Conservation (phyloP, 37 sponge, comb jelly and placozoan genomes). For the Ephydatia muelleri region DNA sequence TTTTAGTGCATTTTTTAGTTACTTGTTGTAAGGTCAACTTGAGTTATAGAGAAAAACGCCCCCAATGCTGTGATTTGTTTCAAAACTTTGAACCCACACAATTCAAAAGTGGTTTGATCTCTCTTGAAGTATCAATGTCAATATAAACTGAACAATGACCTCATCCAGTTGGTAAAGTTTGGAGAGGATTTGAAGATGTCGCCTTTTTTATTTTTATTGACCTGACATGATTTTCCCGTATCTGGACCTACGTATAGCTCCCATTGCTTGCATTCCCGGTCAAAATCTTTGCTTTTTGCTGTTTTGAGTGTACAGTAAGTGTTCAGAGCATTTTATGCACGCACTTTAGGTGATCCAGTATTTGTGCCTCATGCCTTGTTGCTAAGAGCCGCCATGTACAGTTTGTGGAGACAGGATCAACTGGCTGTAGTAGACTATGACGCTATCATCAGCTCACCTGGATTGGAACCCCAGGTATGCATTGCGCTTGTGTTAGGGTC, state of each 20-base stretch:
- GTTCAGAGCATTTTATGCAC: neutral
- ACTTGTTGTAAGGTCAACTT: too few species aligned
- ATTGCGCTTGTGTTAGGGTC: too few species aligned
- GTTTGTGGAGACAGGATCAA: slow-evolving; percentile 45
- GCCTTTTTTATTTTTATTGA: too few species aligned
- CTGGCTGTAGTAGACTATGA: slow-evolving; percentile 39
- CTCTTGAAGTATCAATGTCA: too few species aligned
- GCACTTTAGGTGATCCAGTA: slow-evolving; percentile 38
- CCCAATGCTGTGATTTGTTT: too few species aligned
- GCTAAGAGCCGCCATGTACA: slow-evolving; percentile 43
- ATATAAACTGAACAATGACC: too few species aligned
- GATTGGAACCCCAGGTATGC: neutral
- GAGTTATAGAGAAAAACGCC: too few species aligned
- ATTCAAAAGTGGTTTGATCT: too few species aligned
- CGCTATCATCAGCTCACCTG: slow-evolving; percentile 21
- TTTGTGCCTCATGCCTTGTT: slow-evolving; percentile 40
- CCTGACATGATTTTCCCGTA: neutral
- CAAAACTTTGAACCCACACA: too few species aligned
- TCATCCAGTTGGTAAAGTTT: too few species aligned
- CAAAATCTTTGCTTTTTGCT: neutral
- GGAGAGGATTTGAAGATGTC: too few species aligned
- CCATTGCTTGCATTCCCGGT: neutral
- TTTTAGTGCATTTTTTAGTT: too few species aligned
- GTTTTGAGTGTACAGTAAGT: neutral
- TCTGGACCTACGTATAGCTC: neutral